These are phyloP conservation scores for Drosophila malerkotliana DNA, from an alignment of 1,140 invertebrate species.

Conservation along the genomic window DNA sequence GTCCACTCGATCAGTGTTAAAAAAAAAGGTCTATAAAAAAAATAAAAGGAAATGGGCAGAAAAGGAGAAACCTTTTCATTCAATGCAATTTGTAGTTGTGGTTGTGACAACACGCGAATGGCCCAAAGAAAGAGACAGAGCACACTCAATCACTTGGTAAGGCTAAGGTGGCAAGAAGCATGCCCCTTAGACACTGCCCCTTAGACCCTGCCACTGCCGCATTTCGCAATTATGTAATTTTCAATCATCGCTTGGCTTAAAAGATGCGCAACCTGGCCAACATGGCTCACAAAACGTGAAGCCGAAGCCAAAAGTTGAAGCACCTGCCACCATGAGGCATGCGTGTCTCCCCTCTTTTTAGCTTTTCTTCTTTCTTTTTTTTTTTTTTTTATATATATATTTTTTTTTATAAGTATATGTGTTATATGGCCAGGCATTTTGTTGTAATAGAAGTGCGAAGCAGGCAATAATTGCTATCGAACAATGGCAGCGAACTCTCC, in stretches of 20 bases:
- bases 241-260: constrained; percentile 74
- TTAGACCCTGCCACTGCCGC: not conserved
- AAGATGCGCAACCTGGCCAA: constrained; percentile 44
- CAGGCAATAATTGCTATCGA: constrained; percentile 74
- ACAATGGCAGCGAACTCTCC: constrained; percentile 49
- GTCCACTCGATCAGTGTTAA: constrained; percentile 36
- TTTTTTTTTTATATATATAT: constrained; percentile 6
- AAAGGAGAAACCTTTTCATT: constrained; percentile 37
- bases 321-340: constrained; percentile 56
- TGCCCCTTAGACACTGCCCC: constrained; percentile 2
- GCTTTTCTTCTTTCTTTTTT: constrained; percentile 1
- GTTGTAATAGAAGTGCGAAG: constrained; percentile 72
- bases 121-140: not conserved
- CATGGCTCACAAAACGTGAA: constrained; percentile 44
- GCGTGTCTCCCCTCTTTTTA: constrained; percentile 14
- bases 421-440: constrained; percentile 9
- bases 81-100: constrained; percentile 36
- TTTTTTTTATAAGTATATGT: constrained; percentile 3
- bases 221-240: constrained; percentile 79
- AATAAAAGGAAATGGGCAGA: constrained; percentile 30
- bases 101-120: constrained; percentile 26
- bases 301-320: constrained; percentile 59
- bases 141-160: constrained; percentile 33
- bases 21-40: not conserved
- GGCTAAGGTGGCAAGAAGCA: constrained; percentile 19